Evolutionary conservation across 2,888 invertebrate species (phyloP).

Genomic region (Poecilus cupreus): DNA sequence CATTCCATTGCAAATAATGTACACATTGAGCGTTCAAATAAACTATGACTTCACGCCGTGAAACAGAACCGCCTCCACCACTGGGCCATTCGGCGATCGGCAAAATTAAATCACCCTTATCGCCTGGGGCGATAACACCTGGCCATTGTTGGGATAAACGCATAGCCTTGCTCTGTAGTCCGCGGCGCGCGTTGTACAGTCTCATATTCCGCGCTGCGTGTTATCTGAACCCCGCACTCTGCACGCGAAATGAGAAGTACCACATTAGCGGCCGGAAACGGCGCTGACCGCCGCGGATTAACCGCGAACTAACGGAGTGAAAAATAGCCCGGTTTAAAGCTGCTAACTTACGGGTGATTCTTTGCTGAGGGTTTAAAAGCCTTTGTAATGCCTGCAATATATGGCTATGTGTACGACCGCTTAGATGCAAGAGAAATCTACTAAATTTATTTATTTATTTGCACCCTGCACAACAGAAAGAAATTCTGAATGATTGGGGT

Average conservation of each 20-base stretch:
- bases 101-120: slow-evolving; percentile 30
- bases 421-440: too few species aligned
- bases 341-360: background rate
- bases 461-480: too few species aligned
- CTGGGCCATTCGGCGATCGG: background rate
- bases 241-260: slow-evolving; percentile 67
- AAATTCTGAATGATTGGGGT: too few species aligned
- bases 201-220: slow-evolving; percentile 60
- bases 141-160: slow-evolving; percentile 1
- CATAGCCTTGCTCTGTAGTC: background rate
- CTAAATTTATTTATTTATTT: too few species aligned
- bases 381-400: too few species aligned
- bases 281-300: slow-evolving; percentile 59
- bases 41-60: too few species aligned
- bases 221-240: slow-evolving; percentile 63
- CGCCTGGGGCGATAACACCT: background rate
- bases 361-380: background rate
- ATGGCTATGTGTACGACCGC: too few species aligned
- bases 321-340: slow-evolving; percentile 36
- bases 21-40: background rate
- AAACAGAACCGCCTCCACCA: background rate
- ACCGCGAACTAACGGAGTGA: slow-evolving; percentile 42
- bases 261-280: slow-evolving; percentile 66
- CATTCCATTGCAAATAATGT: too few species aligned
- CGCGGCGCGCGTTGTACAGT: background rate